Evolutionary conservation across 2,113 vertebrate species (phyloP), one percentile per base, ranked within the genome.

Genomic region (Aptenodytes forsteri): DNA sequence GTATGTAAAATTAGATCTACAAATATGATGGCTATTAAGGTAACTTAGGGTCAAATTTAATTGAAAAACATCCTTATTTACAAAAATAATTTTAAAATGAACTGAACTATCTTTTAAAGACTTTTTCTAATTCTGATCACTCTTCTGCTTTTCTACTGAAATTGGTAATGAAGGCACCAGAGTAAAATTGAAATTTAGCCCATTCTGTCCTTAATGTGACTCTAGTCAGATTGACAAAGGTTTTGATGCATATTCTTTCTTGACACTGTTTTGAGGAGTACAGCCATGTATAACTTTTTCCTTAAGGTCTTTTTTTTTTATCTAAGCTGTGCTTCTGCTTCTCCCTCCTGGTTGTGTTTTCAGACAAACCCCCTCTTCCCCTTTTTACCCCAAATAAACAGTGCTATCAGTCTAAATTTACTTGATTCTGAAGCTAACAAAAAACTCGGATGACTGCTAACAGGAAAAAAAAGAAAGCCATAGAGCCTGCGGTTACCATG

Each of bases 401-500:
- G 40, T 81, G 65, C 49, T 78, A 38, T 94, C 83, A 67, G 61
- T 79, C 70, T 90, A 75, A 87, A 78, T 94, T 59, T 94, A 73
- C 89, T 73, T 67, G 40, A 79, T 87, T 38, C 59, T 62, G 26
- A 89, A 93, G 78, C 91, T 84, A 80, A 88, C 79, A 80, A 89
- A 96, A 96, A 96, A 67, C 46, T 81, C 38, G 13, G 87, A 65
- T 94, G 91, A 82, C 49, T 83, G 90, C 18, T 77, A 96, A 96
- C 73, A 90, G 87, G 92, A 44, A 86, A 83, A 77, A 29, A 64
- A 85, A 66, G 18, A 29, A 87, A 96, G 95, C 71, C 70, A 75
- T 69, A 38, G 92, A 97, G 95, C 92, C 91, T 95, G 69, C 66
- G 5, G 98, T 98, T 98, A 95, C 98, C 96, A 98, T 98, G 98